Conservation (phyloP, 2,113 vertebrate genomes). For the Xenopus borealis region DNA sequence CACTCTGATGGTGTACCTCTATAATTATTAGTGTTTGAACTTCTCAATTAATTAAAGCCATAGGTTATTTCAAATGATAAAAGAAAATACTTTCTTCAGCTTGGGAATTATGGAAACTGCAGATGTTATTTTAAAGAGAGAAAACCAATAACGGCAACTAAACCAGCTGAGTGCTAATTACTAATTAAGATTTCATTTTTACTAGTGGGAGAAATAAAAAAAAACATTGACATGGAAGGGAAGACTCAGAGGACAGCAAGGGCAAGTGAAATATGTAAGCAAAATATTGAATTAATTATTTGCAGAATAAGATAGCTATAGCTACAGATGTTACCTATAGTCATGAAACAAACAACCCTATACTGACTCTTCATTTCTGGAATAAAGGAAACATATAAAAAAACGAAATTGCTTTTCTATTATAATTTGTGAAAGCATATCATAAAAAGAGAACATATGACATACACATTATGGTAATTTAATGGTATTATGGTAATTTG, state of each 20-base stretch:
- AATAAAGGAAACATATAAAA: too few relatives aligned
- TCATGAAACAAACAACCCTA: too few relatives aligned
- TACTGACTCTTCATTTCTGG: too few relatives aligned
- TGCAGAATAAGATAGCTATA: too few relatives aligned
- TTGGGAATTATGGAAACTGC: slow-evolving; percentile 4
- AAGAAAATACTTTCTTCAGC: slow-evolving; percentile 14
- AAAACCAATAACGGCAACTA: background rate
- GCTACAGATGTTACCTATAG: too few relatives aligned
- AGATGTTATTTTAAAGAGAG: background rate
- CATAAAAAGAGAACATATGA: too few relatives aligned
- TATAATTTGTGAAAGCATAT: too few relatives aligned
- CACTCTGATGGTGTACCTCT: too few relatives aligned
- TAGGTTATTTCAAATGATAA: background rate
- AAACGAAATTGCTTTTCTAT: too few relatives aligned
- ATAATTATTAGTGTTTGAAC: background rate
- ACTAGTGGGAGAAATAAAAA: slow-evolving; percentile 4
- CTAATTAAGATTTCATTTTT: slow-evolving; percentile 27
- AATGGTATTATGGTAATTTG: too few relatives aligned
- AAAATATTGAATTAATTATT: too few relatives aligned
- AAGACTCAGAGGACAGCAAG: background rate
- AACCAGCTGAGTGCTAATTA: slow-evolving; percentile 6
- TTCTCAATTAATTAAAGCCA: slow-evolving; percentile 16
- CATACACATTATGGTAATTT: too few relatives aligned
- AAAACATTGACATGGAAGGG: slow-evolving; percentile 12
- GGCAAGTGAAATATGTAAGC: background rate